phyloP scores from a whole-genome alignment of 2,113 vertebrate genomes.

The Spea multiplicata region DNA sequence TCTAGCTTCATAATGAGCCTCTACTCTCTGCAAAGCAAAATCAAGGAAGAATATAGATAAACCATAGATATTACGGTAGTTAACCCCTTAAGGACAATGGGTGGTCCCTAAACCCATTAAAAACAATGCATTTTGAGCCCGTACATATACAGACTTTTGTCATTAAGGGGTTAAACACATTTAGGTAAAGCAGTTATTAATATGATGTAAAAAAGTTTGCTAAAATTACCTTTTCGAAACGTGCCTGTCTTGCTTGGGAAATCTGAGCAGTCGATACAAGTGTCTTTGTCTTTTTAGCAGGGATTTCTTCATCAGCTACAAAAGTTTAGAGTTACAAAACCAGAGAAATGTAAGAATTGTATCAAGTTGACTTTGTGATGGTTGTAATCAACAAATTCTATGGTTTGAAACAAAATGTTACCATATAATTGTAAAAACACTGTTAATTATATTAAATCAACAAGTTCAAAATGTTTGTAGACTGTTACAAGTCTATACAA shows the following conservation, averaged over 20 bases:
- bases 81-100: too few relatives aligned
- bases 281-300: constrained; percentile 93
- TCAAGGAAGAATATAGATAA: constrained; percentile 2
- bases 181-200: too few relatives aligned
- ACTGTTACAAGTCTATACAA: too few relatives aligned
- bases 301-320: constrained; percentile 91
- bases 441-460: background rate
- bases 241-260: constrained; percentile 82
- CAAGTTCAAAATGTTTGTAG: background rate
- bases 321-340: too few relatives aligned
- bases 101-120: too few relatives aligned
- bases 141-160: too few relatives aligned
- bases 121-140: too few relatives aligned
- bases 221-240: constrained; percentile 83
- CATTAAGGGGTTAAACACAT: background rate
- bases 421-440: background rate
- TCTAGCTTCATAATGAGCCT: constrained; percentile 83
- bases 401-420: too few relatives aligned
- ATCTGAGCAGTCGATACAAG: constrained; percentile 89
- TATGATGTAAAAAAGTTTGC: background rate
- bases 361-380: too few relatives aligned
- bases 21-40: constrained; percentile 73
- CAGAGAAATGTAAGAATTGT: too few relatives aligned
- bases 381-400: too few relatives aligned
- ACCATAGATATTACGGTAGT: background rate